Base-by-base conservation (phyloP, 2,113 vertebrate genomes). In the Trichechus manatus region DNA sequence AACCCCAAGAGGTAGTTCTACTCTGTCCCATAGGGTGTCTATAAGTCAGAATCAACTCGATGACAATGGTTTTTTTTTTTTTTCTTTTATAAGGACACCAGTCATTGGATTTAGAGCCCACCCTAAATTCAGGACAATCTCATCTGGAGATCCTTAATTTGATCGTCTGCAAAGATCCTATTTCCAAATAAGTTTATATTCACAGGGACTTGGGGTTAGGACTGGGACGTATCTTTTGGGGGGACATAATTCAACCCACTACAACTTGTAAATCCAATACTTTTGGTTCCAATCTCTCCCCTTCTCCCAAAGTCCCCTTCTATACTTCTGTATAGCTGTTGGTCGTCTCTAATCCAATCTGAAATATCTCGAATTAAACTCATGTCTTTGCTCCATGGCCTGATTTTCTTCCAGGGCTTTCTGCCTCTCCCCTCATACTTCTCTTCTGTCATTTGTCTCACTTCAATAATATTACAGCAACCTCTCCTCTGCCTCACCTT, bases 251-350 rank as follows among this genome's bases (percentile, higher is more conserved):
- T 70, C 17, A 75, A 42, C 23, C 25, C 29, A 79, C 33, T 70
- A 36, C 17, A 19, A 90, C 39, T 72, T n/a, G 0, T 25, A 75
- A 72, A 72, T 84, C 19, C 4, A 25, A 81, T 14, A 13, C 5
- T 29, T 79, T 10, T 2, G 15, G 1, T 13, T 10, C 22, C 1
- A 59, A 36, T 25, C 22, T 50, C 9, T 6, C 0, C 10, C 36
- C 4, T 3, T 61, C 5, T 66, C 42, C 22, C 70, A 64, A 14
- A 33, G 9, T 92, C 2, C 11, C 75, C 17, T 13, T 87, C 23
- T 27, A 3, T 8, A n/a, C 6, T 36, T 72, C 22, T n/a, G 27
- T 50, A 29, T 10, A 56, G 39, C 22, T 14, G 2, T 15, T 22
- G 82, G 63, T 53, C 13, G 59, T 61, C 8, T 42, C 31, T 47